These are phyloP conservation scores for Chamaea fasciata DNA, from an alignment of 2,113 vertebrate species.

Conservation along the genomic window DNA sequence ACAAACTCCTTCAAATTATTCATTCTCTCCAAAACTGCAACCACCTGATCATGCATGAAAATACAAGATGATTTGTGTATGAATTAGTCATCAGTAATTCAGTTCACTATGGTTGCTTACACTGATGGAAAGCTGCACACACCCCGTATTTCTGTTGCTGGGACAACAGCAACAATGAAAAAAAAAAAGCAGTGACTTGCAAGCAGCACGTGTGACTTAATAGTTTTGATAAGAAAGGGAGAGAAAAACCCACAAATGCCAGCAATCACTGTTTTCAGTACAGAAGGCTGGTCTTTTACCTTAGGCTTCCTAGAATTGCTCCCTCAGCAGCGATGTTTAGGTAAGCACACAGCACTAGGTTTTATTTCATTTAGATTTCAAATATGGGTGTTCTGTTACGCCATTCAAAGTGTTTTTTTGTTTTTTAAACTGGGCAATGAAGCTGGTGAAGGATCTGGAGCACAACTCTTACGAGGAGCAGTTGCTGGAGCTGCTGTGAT, in stretches of 20 bases:
- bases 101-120: neutral
- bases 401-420: neutral
- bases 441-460: neutral
- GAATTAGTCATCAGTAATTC: neutral
- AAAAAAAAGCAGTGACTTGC: neutral
- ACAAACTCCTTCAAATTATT: neutral
- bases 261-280: neutral
- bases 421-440: neutral
- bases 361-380: neutral
- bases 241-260: neutral
- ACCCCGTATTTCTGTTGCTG: neutral
- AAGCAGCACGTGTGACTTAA: neutral
- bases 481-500: neutral
- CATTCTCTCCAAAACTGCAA: neutral
- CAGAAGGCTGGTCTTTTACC: neutral
- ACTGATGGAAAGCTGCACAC: slow-evolving; percentile 15
- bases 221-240: slow-evolving; percentile 3
- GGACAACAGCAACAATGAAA: neutral
- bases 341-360: neutral
- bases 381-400: neutral
- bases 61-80: neutral
- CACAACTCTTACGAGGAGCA: neutral
- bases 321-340: neutral
- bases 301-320: neutral
- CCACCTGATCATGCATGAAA: neutral